phyloP scores from a whole-genome alignment of 1,140 invertebrate genomes.

The Sitodiplosis mosellana region DNA sequence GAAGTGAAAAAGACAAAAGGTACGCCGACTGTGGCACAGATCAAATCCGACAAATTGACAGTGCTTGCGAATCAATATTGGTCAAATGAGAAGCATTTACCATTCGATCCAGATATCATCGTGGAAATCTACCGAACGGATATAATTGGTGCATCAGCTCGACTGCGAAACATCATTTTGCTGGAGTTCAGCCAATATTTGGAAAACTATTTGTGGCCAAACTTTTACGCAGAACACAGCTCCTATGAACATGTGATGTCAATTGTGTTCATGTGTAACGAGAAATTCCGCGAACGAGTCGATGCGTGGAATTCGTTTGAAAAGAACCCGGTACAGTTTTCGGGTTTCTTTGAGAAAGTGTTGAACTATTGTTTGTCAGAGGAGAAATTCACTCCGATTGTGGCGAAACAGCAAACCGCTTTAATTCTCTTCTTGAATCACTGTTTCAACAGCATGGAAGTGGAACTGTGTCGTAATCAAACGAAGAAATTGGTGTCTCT shows the following conservation, averaged over 20 bases:
- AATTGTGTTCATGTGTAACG: conserved; percentile 94
- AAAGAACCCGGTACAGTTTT: conserved; percentile 61
- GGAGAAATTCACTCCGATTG: conserved; percentile 13
- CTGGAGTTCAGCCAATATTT: conserved; percentile 94
- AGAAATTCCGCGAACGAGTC: conserved; percentile 92
- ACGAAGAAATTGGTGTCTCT: conserved; percentile 83
- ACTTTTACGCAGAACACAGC: conserved; percentile 53
- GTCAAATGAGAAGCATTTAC: conserved; percentile 47
- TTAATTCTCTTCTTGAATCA: conserved; percentile 86
- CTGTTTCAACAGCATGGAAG: conserved; percentile 94
- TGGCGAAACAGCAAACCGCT: conserved; percentile 60
- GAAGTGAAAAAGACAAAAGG: background rate
- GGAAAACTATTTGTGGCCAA: conserved; percentile 95
- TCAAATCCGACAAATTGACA: conserved; percentile 44
- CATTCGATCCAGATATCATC: conserved; percentile 53
- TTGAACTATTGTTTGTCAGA: conserved; percentile 49
- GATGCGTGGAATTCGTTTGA: conserved; percentile 91
- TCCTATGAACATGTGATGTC: conserved; percentile 77
- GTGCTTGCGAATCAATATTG: conserved; percentile 74
- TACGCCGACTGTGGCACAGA: background rate
- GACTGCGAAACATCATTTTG: conserved; percentile 79
- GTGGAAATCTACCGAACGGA: conserved; percentile 68
- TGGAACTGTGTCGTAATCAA: conserved; percentile 79
- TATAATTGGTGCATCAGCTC: conserved; percentile 52
- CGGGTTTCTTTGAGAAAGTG: conserved; percentile 73